Conservation (phyloP, 2,888 invertebrate species). For the Pristionchus mayeri region DNA sequence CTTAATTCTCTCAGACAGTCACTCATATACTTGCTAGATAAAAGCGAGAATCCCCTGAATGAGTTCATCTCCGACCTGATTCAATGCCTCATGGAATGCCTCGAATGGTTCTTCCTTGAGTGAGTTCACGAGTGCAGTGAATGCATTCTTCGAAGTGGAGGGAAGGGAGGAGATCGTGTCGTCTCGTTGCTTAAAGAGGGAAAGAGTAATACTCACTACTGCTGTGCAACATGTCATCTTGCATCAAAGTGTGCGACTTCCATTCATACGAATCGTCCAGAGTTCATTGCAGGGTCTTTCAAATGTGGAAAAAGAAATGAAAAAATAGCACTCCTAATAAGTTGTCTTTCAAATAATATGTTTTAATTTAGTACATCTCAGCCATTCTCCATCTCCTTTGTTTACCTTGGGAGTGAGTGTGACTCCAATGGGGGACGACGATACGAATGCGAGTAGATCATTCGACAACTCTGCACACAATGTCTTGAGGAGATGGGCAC, state of each 20-base stretch:
- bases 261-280: too few species aligned
- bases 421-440: neutral
- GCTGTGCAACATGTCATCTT: too few species aligned
- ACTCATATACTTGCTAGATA: too few species aligned
- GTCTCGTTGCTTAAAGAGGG: slow-evolving; percentile 33
- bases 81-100: slow-evolving; percentile 42
- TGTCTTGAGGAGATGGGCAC: slow-evolving; percentile 58
- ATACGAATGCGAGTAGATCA: slow-evolving; percentile 51
- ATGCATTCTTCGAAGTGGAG: slow-evolving; percentile 13
- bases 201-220: too few species aligned
- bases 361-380: too few species aligned
- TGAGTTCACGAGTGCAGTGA: slow-evolving; percentile 42
- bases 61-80: slow-evolving; percentile 8
- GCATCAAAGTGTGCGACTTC: too few species aligned
- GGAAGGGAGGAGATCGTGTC: slow-evolving; percentile 32
- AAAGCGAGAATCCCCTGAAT: too few species aligned
- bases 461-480: slow-evolving; percentile 59
- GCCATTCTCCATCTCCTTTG: neutral
- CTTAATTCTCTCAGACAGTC: too few species aligned
- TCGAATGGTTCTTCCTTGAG: slow-evolving; percentile 47
- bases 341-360: too few species aligned
- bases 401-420: slow-evolving; percentile 40
- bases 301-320: too few species aligned
- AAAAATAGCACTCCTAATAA: too few species aligned
- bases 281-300: too few species aligned